Percentiles rank a stretch among this genome's conserved stretches.
Conservation (phyloP, 2,888 invertebrate species). For the Synergus gifuensis region DNA sequence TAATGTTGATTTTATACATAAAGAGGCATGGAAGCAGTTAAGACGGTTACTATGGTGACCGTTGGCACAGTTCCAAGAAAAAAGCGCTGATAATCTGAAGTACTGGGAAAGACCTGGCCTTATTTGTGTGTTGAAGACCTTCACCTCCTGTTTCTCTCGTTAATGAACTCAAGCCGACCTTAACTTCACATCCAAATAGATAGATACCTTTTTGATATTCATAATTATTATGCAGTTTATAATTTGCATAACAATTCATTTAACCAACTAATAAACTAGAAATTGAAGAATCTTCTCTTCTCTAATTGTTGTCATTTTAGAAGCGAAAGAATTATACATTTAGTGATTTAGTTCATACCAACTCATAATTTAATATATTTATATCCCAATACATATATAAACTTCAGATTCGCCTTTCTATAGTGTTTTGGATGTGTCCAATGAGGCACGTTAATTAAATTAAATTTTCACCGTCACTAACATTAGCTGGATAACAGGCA, state of each 20-base stretch:
- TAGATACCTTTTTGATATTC: not conserved
- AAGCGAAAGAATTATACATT: too few species aligned
- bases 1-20: slow-evolving; percentile 58
- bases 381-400: too few species aligned
- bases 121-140: slow-evolving; percentile 67
- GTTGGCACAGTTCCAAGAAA: slow-evolving; percentile 71
- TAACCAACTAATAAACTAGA: not conserved
- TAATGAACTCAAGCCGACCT: slow-evolving; percentile 17
- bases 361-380: too few species aligned
- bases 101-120: slow-evolving; percentile 68
- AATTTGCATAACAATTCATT: not conserved
- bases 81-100: slow-evolving; percentile 70
- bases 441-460: too few species aligned
- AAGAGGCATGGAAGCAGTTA: slow-evolving; percentile 63
- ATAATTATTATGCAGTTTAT: not conserved
- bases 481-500: not conserved
- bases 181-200: slow-evolving; percentile 4
- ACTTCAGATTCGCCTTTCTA: too few species aligned
- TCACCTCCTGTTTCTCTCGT: slow-evolving; percentile 58
- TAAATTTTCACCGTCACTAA: not conserved
- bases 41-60: slow-evolving; percentile 71
- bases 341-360: too few species aligned
- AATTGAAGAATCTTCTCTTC: not conserved
- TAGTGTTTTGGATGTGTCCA: too few species aligned
- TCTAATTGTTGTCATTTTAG: not conserved